Conservation (phyloP, 1,140 invertebrate genomes). For the Aphaenogaster ashmeadi region DNA sequence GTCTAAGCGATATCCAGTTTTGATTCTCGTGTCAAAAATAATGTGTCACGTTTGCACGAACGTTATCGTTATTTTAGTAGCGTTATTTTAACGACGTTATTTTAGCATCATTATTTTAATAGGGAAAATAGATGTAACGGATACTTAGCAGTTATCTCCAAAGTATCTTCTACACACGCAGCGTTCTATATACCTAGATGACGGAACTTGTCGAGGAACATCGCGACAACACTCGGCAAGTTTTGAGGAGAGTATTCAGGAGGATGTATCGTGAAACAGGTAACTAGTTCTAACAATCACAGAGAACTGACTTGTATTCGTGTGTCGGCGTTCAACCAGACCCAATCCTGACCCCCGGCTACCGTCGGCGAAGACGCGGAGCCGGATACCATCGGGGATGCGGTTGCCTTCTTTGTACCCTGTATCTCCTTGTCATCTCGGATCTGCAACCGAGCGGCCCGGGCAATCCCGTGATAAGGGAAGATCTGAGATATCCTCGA, state of each 20-base stretch:
- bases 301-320: constrained; percentile 70
- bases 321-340: constrained; percentile 75
- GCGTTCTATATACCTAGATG: not conserved
- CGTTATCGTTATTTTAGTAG: constrained; percentile 4
- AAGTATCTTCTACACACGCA: constrained; percentile 7
- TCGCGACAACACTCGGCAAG: constrained; percentile 25
- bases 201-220: constrained; percentile 28
- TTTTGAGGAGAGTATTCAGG: constrained; percentile 3
- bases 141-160: constrained; percentile 33
- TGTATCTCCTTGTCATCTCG: constrained; percentile 71
- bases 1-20: not conserved
- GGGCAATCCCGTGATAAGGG: constrained; percentile 16
- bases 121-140: not conserved
- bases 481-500: constrained; percentile 22
- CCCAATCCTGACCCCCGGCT: constrained; percentile 68
- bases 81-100: not conserved
- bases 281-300: constrained; percentile 47
- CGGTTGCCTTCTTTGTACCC: constrained; percentile 71
- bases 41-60: not conserved
- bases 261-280: constrained; percentile 33
- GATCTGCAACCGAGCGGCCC: constrained; percentile 53
- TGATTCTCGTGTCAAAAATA: not conserved
- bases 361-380: constrained; percentile 63
- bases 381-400: constrained; percentile 63
- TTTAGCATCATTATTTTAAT: not conserved